phyloP scores from a whole-genome alignment of 2,888 invertebrate genomes.

The Drosophila picticornis region DNA sequence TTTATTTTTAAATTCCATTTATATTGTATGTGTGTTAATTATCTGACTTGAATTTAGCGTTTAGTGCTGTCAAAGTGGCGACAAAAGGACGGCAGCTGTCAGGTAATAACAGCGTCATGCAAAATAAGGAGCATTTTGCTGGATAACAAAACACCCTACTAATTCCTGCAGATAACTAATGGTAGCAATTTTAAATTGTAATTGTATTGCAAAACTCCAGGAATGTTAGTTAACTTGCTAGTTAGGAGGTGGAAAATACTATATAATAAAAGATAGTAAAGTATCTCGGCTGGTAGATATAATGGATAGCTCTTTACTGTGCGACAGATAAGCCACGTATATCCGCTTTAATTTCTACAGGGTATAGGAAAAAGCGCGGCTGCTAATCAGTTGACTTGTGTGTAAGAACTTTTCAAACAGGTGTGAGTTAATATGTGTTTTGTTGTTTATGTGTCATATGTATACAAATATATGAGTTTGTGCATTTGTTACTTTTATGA shows the following conservation, averaged over 20 bases:
- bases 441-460: neutral
- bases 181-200: neutral
- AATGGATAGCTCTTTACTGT: neutral
- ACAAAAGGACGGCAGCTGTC: constrained; percentile 52
- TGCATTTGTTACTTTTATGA: constrained; percentile 16
- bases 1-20: constrained; percentile 27
- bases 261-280: neutral
- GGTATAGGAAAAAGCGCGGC: constrained; percentile 13
- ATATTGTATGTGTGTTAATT: constrained; percentile 63
- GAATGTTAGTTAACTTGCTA: neutral
- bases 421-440: constrained; percentile 22
- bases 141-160: constrained; percentile 4
- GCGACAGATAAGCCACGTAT: neutral
- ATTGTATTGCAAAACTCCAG: neutral
- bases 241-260: neutral
- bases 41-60: constrained; percentile 48
- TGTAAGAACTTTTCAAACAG: constrained; percentile 33
- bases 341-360: constrained; percentile 1
- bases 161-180: neutral
- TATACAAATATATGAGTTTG: neutral
- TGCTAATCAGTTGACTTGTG: constrained; percentile 43
- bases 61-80: constrained; percentile 67
- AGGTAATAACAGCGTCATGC: constrained; percentile 27
- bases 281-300: neutral
- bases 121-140: neutral